phyloP scores from a whole-genome alignment of 2,797 vertebrate species.

The Octomys mimax region DNA sequence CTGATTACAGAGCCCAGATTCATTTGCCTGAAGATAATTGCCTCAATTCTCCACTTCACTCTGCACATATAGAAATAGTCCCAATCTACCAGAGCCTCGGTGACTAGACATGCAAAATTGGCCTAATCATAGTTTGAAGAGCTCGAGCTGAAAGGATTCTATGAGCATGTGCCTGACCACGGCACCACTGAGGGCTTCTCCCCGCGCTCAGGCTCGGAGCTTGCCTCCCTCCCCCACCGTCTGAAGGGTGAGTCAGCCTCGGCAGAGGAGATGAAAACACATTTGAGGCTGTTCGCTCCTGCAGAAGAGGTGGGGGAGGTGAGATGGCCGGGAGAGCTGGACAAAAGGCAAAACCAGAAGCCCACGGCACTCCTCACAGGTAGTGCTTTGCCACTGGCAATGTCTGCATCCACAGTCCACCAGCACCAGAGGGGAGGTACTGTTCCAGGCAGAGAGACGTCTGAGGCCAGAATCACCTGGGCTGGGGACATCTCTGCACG shows the following conservation, averaged over 20 bases:
- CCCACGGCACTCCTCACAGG: not conserved
- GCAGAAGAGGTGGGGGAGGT: not conserved
- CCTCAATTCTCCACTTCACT: slow-evolving; percentile 77
- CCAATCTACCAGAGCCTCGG: slow-evolving; percentile 60
- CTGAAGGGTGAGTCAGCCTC: slow-evolving; percentile 72
- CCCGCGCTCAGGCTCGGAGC: not conserved
- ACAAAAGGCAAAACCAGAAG: not conserved
- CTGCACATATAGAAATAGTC: slow-evolving; percentile 70
- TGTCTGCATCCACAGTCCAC: not conserved
- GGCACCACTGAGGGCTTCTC: not conserved
- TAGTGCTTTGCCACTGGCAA: not conserved
- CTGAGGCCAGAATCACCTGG: not conserved
- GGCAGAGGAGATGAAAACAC: slow-evolving; percentile 49
- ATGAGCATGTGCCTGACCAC: slow-evolving; percentile 1
- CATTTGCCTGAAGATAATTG: slow-evolving; percentile 78
- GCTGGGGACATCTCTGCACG: not conserved
- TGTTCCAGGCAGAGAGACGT: not conserved
- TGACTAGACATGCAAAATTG: slow-evolving; percentile 73
- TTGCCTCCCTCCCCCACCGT: not conserved
- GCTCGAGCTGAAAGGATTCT: slow-evolving; percentile 58
- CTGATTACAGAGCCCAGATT: slow-evolving; percentile 73
- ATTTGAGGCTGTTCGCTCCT: slow-evolving; percentile 19
- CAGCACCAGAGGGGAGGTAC: not conserved
- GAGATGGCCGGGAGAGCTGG: not conserved
- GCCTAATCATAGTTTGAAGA: slow-evolving; percentile 78